Base-by-base conservation (phyloP, 2,797 vertebrate species). In the Otolemur crassicaudatus region DNA sequence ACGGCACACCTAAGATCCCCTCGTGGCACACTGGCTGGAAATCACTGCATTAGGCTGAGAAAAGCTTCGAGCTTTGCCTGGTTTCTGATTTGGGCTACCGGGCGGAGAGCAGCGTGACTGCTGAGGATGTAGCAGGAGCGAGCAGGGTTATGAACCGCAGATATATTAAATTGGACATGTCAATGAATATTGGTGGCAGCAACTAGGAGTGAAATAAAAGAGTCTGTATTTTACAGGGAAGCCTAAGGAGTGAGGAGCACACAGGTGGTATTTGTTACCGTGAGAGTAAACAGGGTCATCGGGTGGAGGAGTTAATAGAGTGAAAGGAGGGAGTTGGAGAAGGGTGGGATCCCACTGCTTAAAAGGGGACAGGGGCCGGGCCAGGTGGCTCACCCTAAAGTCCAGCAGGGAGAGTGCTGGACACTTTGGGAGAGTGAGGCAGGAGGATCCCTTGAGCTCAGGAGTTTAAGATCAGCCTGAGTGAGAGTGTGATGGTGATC, bases 81-180 rank as follows among this genome's bases (percentile, higher is more conserved):
- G 25, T 20, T 46, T 77, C 86, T 75, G 14, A 29, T 40, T 23
- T 73, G 37, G 60, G 86, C 43, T 76, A 7, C 58, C 40, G 63
- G 34, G 14, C 25, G 14, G 37, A 56, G 75, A 87, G 61, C 0
- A 53, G 25, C 7, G 1, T 29, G 58, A 37, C 31, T 23, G 22
- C 1, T 11, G 31, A 82, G 14, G 16, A 70, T 43, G 31, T 27
- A 5, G 31, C 0, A 23, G 20, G 58, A 75, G 7, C 2, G 0
- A 75, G 73, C 56, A 17, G 56, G 79, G 27, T 19, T 37, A 34
- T 5, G 25, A 93, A 46, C 63, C 37, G 7, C 0, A 2, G 29
- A 19, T 34, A 5, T 17, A 56, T 25, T 65, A 9, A 34, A 6
- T 13, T 4, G n/a, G 14, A 16, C 5, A 16, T 19, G 14, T 20